Conservation (phyloP, 2,113 vertebrate genomes). For the Sphyrna mokarran region DNA sequence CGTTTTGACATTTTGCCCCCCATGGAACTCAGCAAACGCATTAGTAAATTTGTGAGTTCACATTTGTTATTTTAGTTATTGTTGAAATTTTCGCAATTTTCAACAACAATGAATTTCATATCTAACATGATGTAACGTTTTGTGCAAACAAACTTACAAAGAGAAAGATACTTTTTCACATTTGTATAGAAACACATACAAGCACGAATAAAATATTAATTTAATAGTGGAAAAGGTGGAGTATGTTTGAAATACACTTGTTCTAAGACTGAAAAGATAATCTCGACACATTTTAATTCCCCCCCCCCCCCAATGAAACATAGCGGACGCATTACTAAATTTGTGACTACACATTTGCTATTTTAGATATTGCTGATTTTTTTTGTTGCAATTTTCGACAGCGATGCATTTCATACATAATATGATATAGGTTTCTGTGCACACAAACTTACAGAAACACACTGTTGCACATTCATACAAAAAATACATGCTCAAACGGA, state of each 20-base stretch:
- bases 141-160: background rate
- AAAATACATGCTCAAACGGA: background rate
- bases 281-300: background rate
- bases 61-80: background rate
- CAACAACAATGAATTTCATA: background rate
- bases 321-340: background rate
- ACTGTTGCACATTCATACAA: background rate
- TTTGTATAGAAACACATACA: background rate
- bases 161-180: background rate
- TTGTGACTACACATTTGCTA: background rate
- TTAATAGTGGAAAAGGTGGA: background rate
- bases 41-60: background rate
- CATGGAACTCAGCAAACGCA: background rate
- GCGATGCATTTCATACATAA: too few species aligned
- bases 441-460: background rate
- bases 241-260: constrained; percentile 1
- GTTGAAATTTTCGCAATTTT: background rate
- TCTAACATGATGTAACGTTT: background rate
- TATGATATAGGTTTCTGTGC: background rate
- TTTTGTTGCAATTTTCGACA: too few species aligned
- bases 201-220: too few species aligned
- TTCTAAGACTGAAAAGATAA: background rate
- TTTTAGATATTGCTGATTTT: background rate
- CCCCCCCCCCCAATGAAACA: too few species aligned
- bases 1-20: background rate